A percentile compares a stretch with the other conserved stretches of the same genome.
Conservation (phyloP, 2,888 invertebrate species). For the Pyrrhia umbra region DNA sequence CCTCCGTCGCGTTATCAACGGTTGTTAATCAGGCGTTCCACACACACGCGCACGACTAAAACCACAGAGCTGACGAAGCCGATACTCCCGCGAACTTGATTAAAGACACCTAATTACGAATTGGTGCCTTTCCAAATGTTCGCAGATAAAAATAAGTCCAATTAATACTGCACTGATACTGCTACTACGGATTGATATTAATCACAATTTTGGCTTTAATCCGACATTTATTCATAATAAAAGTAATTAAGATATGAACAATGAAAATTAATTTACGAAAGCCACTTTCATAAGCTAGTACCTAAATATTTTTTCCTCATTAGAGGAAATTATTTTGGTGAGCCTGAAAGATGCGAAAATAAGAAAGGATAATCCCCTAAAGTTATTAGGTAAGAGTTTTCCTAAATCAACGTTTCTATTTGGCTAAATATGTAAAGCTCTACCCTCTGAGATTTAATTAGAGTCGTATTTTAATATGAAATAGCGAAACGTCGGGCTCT, state of each 20-base stretch:
- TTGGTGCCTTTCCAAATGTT: conserved; percentile 20
- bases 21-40: conserved; percentile 57
- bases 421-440: conserved; percentile 52
- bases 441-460: conserved; percentile 66
- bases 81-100: conserved; percentile 18
- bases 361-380: conserved; percentile 21
- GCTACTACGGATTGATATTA: conserved; percentile 35
- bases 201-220: conserved; percentile 38
- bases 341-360: conserved; percentile 4
- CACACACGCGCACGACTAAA: conserved; percentile 34
- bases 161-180: conserved; percentile 31
- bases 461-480: conserved; percentile 69
- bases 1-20: conserved; percentile 63
- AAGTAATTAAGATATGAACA: conserved; percentile 24
- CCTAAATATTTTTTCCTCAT: conserved; percentile 3
- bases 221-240: conserved; percentile 18
- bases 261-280: conserved; percentile 20
- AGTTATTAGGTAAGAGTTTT: conserved; percentile 24
- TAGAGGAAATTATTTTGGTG: background rate
- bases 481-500: conserved; percentile 57
- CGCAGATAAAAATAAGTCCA: conserved; percentile 30
- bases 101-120: conserved; percentile 27
- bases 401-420: conserved; percentile 36
- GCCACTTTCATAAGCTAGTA: background rate
- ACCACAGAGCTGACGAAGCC: conserved; percentile 46